Evolutionary conservation across 2,113 vertebrate species (phyloP).

Genomic region (Pterocles gutturalis): DNA sequence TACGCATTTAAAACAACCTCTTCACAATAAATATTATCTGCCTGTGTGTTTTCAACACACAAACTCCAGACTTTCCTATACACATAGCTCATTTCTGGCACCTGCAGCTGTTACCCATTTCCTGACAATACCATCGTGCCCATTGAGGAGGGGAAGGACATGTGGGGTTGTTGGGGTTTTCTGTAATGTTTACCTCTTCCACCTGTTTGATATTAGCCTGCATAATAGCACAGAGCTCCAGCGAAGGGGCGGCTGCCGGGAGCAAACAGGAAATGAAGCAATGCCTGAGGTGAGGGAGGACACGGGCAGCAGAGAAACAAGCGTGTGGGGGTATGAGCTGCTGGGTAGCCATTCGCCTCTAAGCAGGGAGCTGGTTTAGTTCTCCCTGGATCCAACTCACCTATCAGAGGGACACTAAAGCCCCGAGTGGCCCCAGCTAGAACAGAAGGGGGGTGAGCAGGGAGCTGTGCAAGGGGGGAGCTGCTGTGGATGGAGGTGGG

Average conservation of each 20-base stretch:
- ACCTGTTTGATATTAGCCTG: conserved; percentile 46
- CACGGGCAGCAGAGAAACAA: background rate
- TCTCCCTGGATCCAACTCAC: background rate
- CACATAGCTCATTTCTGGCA: background rate
- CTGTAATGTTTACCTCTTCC: conserved; percentile 45
- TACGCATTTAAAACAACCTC: background rate
- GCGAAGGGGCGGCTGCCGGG: background rate
- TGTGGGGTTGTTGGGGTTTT: background rate
- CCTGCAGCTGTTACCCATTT: conserved; percentile 63
- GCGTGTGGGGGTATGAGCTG: accelerated
- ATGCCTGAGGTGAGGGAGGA: background rate
- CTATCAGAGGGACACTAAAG: background rate
- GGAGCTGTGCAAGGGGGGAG: background rate
- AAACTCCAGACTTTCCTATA: conserved; percentile 5
- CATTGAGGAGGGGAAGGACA: conserved; percentile 53
- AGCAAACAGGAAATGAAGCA: conserved; percentile 56
- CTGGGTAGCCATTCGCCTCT: background rate
- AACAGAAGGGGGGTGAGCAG: background rate
- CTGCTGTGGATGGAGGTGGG: background rate
- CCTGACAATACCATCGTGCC: conserved; percentile 31
- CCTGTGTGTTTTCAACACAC: background rate
- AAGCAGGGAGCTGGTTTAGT: background rate
- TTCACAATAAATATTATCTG: background rate
- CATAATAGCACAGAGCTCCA: background rate
- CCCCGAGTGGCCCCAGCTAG: background rate